Conservation (phyloP, 2,797 vertebrate genomes). For the Liparis tanakae region DNA sequence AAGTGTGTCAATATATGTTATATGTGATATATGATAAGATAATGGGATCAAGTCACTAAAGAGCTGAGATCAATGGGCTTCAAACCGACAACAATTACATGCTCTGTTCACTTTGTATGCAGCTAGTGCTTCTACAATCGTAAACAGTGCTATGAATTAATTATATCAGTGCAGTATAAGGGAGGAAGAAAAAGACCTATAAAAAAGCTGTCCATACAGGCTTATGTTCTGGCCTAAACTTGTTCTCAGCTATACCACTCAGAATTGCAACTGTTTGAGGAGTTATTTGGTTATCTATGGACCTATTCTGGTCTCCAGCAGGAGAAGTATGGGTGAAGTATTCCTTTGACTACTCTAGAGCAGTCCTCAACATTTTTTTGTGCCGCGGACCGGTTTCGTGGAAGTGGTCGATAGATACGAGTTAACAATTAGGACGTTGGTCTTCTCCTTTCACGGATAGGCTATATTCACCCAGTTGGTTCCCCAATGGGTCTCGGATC, state of each 20-base stretch:
- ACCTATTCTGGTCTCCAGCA: no score
- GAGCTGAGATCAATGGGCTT: conserved; percentile 13
- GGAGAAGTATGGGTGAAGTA: no score
- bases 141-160: background rate
- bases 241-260: background rate
- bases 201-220: background rate
- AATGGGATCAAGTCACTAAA: background rate
- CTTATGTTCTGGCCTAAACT: background rate
- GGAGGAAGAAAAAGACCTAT: background rate
- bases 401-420: no score
- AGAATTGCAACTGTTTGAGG: background rate
- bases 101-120: background rate
- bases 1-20: background rate
- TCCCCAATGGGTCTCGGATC: no score
- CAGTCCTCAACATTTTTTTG: no score
- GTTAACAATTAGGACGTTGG: no score
- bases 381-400: no score
- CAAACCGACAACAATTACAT: background rate
- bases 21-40: background rate
- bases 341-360: no score
- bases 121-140: background rate
- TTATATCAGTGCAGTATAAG: background rate
- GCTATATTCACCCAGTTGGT: no score
- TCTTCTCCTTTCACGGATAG: no score
- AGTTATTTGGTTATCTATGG: background rate